These are phyloP conservation scores for Arenicola marina DNA, from an alignment of 2,888 invertebrate species.

Conservation along the genomic window DNA sequence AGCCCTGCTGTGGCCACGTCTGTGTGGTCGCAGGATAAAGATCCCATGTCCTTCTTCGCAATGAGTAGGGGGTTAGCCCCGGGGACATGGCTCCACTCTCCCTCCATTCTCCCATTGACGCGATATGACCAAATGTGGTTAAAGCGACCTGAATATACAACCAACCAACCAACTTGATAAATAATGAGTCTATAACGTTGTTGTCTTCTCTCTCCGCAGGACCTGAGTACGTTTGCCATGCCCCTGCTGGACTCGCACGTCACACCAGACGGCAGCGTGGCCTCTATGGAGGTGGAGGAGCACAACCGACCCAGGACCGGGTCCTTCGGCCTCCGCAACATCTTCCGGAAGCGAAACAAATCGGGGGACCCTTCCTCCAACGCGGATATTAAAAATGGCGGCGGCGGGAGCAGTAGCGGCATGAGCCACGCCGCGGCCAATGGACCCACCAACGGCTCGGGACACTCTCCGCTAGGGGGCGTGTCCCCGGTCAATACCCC, in stretches of 20 bases:
- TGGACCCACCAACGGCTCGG: constrained; percentile 42
- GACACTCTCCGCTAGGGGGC: constrained; percentile 42
- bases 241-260: constrained; percentile 32
- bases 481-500: not conserved
- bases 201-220: constrained; percentile 38
- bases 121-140: no score
- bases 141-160: no score
- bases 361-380: constrained; percentile 17
- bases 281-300: not conserved
- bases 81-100: no score
- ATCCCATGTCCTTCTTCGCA: no score
- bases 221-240: constrained; percentile 58
- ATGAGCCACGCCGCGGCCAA: not conserved
- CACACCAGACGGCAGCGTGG: not conserved
- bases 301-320: constrained; percentile 5
- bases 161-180: no score
- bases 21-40: no score
- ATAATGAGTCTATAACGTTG: no score
- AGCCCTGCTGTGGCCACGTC: no score
- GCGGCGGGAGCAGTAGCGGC: not conserved
- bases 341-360: constrained; percentile 37
- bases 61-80: no score
- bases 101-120: no score
- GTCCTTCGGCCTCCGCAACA: constrained; percentile 22
- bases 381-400: not conserved